Conservation (phyloP, 53 echinoderm and acorn worm genomes). For the Zoroaster sp. region DNA sequence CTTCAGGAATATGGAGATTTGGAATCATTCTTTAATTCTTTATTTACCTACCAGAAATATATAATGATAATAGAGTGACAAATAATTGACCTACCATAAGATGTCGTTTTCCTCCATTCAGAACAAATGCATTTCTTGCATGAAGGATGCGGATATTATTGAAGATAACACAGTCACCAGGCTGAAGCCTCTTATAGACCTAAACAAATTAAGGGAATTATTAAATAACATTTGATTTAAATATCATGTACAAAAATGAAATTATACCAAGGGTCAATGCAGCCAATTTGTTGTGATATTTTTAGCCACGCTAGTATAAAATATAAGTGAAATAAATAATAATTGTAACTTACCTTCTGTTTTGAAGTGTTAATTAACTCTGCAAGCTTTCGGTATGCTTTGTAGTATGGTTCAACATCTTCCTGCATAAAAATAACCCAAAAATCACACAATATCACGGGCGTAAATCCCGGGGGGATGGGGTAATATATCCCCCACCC, state of each 20-base stretch:
- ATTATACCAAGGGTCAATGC: too few species aligned
- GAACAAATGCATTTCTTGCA: slow-evolving; percentile 66
- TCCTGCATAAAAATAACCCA: slow-evolving; percentile 47
- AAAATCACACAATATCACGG: background rate
- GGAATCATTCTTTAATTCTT: too few species aligned
- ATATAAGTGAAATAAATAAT: background rate
- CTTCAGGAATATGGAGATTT: too few species aligned
- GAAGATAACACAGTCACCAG: slow-evolving; percentile 88
- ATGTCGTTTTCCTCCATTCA: slow-evolving; percentile 79
- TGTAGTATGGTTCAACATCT: slow-evolving; percentile 86
- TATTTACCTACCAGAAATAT: too few species aligned
- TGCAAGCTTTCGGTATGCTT: slow-evolving; percentile 77
- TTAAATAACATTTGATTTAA: background rate
- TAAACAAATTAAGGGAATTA: background rate
- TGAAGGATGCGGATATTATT: slow-evolving; percentile 92
- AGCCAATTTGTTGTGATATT: background rate
- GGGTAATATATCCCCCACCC: too few species aligned
- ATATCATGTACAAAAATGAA: too few species aligned
- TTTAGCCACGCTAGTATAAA: background rate
- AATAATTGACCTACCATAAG: slow-evolving; percentile 60
- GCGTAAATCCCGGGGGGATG: too few species aligned
- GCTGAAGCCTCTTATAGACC: slow-evolving; percentile 67
- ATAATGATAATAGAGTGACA: too few species aligned
- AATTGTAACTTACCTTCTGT: slow-evolving; percentile 33
- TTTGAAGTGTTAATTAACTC: slow-evolving; percentile 60